phyloP scores from a whole-genome alignment of 2,888 invertebrate genomes.

The Scaeva pyrastri region DNA sequence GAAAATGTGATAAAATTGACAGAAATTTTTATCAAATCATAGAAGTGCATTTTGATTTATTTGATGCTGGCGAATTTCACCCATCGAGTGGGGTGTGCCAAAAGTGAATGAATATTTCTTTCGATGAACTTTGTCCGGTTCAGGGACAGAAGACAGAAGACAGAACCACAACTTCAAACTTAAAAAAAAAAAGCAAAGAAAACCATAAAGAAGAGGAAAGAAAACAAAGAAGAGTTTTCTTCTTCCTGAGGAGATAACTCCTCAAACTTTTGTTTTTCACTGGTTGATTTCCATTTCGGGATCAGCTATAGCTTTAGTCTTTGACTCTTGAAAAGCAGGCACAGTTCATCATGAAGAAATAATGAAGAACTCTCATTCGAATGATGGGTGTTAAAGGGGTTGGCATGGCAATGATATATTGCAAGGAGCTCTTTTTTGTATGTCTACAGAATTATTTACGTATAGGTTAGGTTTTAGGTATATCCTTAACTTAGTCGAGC shows the following conservation, averaged over 20 bases:
- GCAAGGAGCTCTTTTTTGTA: slow-evolving; percentile 41
- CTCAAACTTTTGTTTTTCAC: slow-evolving; percentile 72
- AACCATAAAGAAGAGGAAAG: neutral
- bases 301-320: slow-evolving; percentile 47
- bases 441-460: neutral
- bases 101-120: slow-evolving; percentile 69
- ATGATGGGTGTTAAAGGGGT: slow-evolving; percentile 47
- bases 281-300: slow-evolving; percentile 67
- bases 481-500: slow-evolving; percentile 43
- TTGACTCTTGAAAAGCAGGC: slow-evolving; percentile 40
- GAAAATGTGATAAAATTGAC: too few relatives aligned
- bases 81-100: slow-evolving; percentile 34
- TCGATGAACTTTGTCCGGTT: slow-evolving; percentile 71
- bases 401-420: slow-evolving; percentile 59
- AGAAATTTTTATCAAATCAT: too few relatives aligned
- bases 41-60: too few relatives aligned
- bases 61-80: slow-evolving; percentile 13
- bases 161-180: slow-evolving; percentile 29
- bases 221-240: slow-evolving; percentile 12
- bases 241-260: slow-evolving; percentile 39
- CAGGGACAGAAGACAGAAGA: slow-evolving; percentile 64
- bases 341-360: slow-evolving; percentile 69
- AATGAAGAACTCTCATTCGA: slow-evolving; percentile 67
- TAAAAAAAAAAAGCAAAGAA: slow-evolving; percentile 10
- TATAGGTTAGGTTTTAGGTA: neutral